Base-by-base conservation (phyloP, 2,797 vertebrate species). In the Pseudochromis fuscus region DNA sequence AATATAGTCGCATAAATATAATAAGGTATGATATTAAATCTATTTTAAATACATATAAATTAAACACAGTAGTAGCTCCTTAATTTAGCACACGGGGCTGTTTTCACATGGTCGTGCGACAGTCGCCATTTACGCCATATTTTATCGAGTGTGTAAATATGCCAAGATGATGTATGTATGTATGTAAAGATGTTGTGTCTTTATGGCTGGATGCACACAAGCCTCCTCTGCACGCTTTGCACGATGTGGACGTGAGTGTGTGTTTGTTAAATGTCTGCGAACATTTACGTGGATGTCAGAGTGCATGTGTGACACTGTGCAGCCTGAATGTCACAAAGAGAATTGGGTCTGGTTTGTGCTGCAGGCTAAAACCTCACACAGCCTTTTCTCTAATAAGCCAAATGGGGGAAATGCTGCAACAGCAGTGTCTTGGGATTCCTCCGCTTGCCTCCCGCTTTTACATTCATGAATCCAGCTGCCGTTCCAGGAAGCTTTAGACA, bases 331-430 rank as follows among this genome's bases (percentile, higher is more conserved):
- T 82, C 81, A 87, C 77, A 85, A 77, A 89, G 57, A 86, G 77
- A 90, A 91, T 75, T 92, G 85, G 89, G 89, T 90, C 88, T 92
- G 83, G 35, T 84, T n/a, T 81, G 67, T 75, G 85, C 90, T 77
- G 67, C 84, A 60, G 89, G 87, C 81, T 75, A 90, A 89, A 88
- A 81, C 73, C 84, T 69, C 84, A 81, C 66, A 6, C 69, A 80
- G 84, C 44, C 65, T 78, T 87, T 84, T 78, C 57, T 84, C 67
- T 82, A 83, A 89, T 85, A 83, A 87, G 75, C 78, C 83, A 85
- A 90, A 91, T 67, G 85, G 81, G 77, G 59, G 63, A 83, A 82
- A 72, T 16, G 51, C 72, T 80, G 68, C 76, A 68, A 69, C 45
- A 28, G 68, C 76, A 73, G 75, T 59, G 15, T 79, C 79, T 77